These are phyloP conservation scores for Elegia similella DNA, from an alignment of 2,888 invertebrate species.

Conservation along the genomic window DNA sequence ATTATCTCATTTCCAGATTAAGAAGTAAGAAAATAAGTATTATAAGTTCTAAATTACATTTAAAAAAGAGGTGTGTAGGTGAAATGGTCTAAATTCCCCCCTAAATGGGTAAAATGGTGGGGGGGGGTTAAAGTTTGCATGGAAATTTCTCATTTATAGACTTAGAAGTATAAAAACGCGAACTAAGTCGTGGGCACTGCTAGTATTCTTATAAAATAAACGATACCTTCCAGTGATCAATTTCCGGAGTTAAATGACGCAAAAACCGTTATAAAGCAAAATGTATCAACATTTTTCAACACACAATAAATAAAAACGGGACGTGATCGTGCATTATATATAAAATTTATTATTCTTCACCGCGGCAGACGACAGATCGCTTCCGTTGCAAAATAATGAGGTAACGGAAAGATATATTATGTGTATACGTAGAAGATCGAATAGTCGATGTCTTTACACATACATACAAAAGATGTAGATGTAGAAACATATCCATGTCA, in stretches of 20 bases:
- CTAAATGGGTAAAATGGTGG: too few species aligned
- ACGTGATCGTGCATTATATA: conserved; percentile 10
- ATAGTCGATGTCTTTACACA: not conserved
- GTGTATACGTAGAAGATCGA: not conserved
- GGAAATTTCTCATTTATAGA: too few species aligned
- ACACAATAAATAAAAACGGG: conserved; percentile 12
- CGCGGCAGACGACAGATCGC: conserved; percentile 8
- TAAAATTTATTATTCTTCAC: conserved; percentile 11
- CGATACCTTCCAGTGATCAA: not conserved
- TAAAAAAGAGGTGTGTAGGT: too few species aligned
- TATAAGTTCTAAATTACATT: too few species aligned
- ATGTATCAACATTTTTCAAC: conserved; percentile 8
- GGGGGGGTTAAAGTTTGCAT: too few species aligned
- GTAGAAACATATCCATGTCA: too few species aligned
- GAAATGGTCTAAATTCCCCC: too few species aligned
- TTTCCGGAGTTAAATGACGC: not conserved
- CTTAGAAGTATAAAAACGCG: too few species aligned
- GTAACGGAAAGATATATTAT: not conserved
- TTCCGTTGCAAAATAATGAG: not conserved
- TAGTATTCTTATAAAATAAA: not conserved
- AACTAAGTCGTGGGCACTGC: not conserved
- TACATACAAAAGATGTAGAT: not conserved
- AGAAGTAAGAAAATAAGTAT: too few species aligned
- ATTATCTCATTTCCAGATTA: too few species aligned
- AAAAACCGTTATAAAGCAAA: not conserved